Evolutionary conservation across 2,797 vertebrate genomes (phyloP).

Genomic region (Steatocranus sp.): DNA sequence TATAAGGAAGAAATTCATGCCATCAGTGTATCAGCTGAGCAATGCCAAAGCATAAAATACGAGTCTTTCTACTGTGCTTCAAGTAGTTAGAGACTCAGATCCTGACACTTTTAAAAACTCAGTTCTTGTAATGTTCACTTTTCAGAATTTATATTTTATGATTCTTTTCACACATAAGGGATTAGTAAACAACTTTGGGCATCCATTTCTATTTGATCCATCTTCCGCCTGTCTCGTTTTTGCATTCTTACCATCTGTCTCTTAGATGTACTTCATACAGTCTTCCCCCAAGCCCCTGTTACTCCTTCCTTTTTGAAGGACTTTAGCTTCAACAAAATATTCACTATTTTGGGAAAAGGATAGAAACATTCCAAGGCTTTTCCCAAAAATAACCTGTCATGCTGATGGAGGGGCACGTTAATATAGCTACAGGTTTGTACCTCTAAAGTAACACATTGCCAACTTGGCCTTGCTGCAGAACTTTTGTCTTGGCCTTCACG

Average conservation of each 20-base stretch:
- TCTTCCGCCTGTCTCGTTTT: conserved; percentile 8
- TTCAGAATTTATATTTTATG: conserved; percentile 1
- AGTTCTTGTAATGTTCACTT: conserved; percentile 1
- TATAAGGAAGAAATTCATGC: background rate
- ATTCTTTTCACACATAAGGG: background rate
- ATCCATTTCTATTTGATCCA: conserved; percentile 31
- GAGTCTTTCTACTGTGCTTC: background rate
- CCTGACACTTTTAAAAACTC: background rate
- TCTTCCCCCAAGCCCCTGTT: conserved; percentile 14
- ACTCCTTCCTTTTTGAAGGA: conserved; percentile 38
- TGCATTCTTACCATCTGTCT: conserved; percentile 49
- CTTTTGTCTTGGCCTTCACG: conserved; percentile 31
- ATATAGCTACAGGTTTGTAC: background rate
- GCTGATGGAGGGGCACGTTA: background rate
- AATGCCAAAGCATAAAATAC: background rate
- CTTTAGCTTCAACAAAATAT: conserved; percentile 39
- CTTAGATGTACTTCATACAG: conserved; percentile 40
- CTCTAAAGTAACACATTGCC: background rate
- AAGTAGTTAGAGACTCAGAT: background rate
- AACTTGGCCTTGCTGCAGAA: background rate
- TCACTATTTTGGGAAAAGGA: conserved; percentile 7
- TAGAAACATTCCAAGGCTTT: background rate
- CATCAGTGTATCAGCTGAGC: background rate
- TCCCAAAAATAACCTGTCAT: conserved; percentile 22
- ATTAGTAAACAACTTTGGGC: conserved; percentile 43